A percentile compares a stretch with the other conserved stretches of the same genome.
These are phyloP conservation scores for Bradypus variegatus DNA, from an alignment of 2,797 vertebrate genomes.

Conservation along the genomic window DNA sequence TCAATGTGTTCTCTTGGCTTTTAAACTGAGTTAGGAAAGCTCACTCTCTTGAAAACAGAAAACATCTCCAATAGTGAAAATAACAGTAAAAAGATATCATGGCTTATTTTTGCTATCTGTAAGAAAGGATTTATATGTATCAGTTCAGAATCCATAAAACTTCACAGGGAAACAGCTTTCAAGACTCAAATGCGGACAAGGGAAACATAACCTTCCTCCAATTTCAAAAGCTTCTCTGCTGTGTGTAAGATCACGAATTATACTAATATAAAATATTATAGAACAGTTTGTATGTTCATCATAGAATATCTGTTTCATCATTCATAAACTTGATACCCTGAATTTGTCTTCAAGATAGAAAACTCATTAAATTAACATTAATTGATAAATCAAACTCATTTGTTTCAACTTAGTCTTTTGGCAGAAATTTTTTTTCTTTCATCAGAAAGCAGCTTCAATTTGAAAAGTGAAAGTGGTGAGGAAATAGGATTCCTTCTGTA, in stretches of 20 bases:
- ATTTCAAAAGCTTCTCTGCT: not conserved
- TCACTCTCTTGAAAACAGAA: not conserved
- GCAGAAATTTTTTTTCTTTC: not conserved
- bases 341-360: conserved; percentile 12
- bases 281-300: not conserved
- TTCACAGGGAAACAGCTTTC: not conserved
- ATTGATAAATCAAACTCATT: conserved; percentile 12
- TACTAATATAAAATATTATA: not conserved
- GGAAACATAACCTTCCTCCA: not conserved
- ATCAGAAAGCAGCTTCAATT: not conserved
- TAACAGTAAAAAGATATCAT: conserved; percentile 5
- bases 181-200: not conserved
- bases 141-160: conserved; percentile 1
- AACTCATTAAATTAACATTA: not conserved
- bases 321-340: not conserved
- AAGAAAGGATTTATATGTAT: not conserved
- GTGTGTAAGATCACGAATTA: not conserved
- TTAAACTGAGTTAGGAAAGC: not conserved
- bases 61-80: conserved; percentile 11
- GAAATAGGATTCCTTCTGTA: not conserved
- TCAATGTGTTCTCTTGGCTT: not conserved
- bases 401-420: conserved; percentile 23
- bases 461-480: conserved; percentile 33
- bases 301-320: not conserved
- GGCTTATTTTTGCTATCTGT: conserved; percentile 11